Conservation (phyloP, 2,888 invertebrate genomes). For the Amphipoea lucens region DNA sequence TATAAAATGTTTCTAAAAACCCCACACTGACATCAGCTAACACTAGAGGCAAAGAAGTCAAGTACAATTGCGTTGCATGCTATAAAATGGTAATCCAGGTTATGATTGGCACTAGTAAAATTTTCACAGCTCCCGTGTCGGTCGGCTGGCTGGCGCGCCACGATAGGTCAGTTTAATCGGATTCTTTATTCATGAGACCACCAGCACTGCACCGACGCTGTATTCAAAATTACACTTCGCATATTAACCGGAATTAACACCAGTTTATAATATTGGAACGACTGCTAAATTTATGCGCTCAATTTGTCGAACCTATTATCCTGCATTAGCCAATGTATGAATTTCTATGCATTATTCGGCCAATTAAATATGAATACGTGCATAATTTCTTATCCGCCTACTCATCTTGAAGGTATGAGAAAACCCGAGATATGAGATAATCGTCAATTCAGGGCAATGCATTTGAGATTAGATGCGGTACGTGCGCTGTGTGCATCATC, state of each 20-base stretch:
- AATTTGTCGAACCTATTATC: conserved; percentile 49
- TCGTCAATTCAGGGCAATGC: conserved; percentile 45
- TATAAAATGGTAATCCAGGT: conserved; percentile 76
- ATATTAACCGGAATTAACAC: conserved; percentile 71
- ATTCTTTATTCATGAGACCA: conserved; percentile 78
- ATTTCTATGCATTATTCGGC: conserved; percentile 24
- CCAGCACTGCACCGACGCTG: conserved; percentile 69
- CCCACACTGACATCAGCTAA: conserved; percentile 1
- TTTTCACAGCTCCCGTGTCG: conserved; percentile 66
- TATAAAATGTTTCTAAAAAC: conserved; percentile 23
- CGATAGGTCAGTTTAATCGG: conserved; percentile 76
- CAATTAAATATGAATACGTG: conserved; percentile 18
- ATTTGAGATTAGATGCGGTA: conserved; percentile 44
- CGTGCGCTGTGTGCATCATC: conserved; percentile 53
- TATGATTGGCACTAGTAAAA: conserved; percentile 77
- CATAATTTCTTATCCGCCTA: conserved; percentile 13
- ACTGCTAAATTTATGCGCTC: conserved; percentile 56
- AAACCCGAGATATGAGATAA: conserved; percentile 45
- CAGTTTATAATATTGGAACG: conserved; percentile 61
- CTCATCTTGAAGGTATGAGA: conserved; percentile 26
- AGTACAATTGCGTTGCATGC: conserved; percentile 60
- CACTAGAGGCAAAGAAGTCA: conserved; percentile 49
- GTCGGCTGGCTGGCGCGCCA: conserved; percentile 62
- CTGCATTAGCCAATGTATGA: conserved; percentile 17
- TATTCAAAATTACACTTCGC: conserved; percentile 71